Evolutionary conservation across 2,113 vertebrate species (phyloP), one percentile per base, ranked within the genome.

Genomic region (Oophaga pumilio): DNA sequence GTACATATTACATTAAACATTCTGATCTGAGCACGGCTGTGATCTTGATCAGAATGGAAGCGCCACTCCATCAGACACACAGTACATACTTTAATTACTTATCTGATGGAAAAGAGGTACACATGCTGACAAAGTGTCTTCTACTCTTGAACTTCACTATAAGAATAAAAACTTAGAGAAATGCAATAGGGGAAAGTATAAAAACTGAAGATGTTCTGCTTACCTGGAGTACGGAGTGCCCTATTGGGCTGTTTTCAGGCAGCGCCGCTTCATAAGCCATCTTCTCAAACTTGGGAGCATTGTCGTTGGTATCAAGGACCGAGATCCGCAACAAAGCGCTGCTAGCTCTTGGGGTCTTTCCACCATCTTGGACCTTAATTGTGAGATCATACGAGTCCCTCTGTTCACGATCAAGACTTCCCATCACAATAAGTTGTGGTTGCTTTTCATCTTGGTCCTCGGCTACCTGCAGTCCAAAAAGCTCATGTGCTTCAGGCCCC

Each of bases 341-440:
- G 95, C 97, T 99, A 0, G 95, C 95, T 0, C 98, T 94, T 0
- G 96, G 92, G 0, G 97, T 97, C 66, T 76, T 95, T 24, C 98
- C 98, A 0, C 98, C 98, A 0, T 99, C 98, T 91, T 97, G 95
- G 84, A 98, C 98, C 28, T 96, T 96, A 91, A 99, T 97, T 90
- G 95, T 99, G 90, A 99, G 94, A 82, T 99, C 98, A 0, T 99
- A 99, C 9, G 98, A 98, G 91, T 99, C 98, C 90, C 97, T 95
- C 90, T 94, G 95, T 91, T 99, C 98, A 0, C 98, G 93, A 90
- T 99, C 98, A 93, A 99, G 93, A 91, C 95, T 97, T 43, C 97
- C 97, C 95, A 97, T 96, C 68, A 99, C 97, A 0, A 99, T 97
- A 87, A 99, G 95, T 93, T 99, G 98, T 0, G 98, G 98, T 90